phyloP scores from a whole-genome alignment of 2,888 invertebrate species.

The Parnassius mnemosyne region DNA sequence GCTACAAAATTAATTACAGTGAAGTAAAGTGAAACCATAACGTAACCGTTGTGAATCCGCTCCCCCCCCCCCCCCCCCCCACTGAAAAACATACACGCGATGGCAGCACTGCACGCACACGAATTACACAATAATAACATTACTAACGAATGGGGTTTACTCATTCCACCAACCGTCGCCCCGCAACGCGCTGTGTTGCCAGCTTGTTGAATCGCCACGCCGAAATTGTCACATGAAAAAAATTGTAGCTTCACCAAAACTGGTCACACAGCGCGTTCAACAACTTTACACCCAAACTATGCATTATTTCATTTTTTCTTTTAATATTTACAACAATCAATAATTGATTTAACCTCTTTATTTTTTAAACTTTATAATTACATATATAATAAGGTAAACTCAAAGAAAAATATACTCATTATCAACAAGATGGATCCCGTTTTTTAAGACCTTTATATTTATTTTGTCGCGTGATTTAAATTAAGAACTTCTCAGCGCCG shows the following conservation, averaged over 20 bases:
- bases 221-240: conserved; percentile 9
- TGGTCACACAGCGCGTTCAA: conserved; percentile 19
- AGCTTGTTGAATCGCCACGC: neutral
- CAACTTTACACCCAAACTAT: conserved; percentile 33
- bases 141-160: conserved; percentile 65
- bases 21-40: conserved; percentile 19
- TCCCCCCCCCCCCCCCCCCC: conserved; percentile 5
- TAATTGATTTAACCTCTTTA: conserved; percentile 46
- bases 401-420: conserved; percentile 40
- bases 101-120: conserved; percentile 32
- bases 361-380: conserved; percentile 22
- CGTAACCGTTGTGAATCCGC: conserved; percentile 3
- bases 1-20: conserved; percentile 19
- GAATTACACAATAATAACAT: conserved; percentile 39
- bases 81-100: conserved; percentile 27
- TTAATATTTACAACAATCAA: conserved; percentile 59
- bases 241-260: conserved; percentile 22
- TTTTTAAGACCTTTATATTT: conserved; percentile 24
- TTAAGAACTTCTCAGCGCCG: conserved; percentile 9
- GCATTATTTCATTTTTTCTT: conserved; percentile 27
- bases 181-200: conserved; percentile 29
- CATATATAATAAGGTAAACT: conserved; percentile 33
- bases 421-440: conserved; percentile 34
- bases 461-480: conserved; percentile 18
- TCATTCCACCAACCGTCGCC: conserved; percentile 37